Percentiles rank a stretch among this genome's conserved stretches.
Evolutionary conservation across 2,888 invertebrate genomes (phyloP).

Genomic region (Drosophila testacea): DNA sequence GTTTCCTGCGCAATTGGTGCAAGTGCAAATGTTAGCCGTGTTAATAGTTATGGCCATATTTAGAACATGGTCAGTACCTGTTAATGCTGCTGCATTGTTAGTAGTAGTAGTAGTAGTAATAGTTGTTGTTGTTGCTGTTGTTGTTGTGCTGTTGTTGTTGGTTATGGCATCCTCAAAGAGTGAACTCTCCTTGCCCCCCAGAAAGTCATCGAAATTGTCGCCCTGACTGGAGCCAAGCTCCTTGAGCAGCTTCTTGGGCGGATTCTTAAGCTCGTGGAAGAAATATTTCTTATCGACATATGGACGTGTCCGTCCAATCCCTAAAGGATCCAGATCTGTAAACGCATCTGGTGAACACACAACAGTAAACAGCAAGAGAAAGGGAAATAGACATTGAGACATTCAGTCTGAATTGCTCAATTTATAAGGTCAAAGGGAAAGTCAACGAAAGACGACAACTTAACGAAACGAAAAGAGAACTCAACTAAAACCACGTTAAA

Average conservation of each 20-base stretch:
- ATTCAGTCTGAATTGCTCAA: conserved; percentile 65
- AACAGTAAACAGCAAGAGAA: conserved; percentile 77
- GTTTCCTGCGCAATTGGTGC: conserved; percentile 66
- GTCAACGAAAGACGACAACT: conserved; percentile 7
- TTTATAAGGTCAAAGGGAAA: neutral
- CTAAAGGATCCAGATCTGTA: conserved; percentile 96
- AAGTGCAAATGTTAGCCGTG: conserved; percentile 77
- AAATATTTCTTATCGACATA: conserved; percentile 98
- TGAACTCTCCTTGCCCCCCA: conserved; percentile 57
- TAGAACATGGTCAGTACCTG: conserved; percentile 42
- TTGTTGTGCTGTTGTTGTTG: conserved; percentile 45
- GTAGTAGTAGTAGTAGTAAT: conserved; percentile 35
- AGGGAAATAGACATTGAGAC: conserved; percentile 15
- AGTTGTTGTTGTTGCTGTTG: conserved; percentile 26
- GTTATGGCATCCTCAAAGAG: conserved; percentile 58
- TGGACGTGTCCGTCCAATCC: conserved; percentile 95
- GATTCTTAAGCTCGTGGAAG: conserved; percentile 97
- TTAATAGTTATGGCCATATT: conserved; percentile 44
- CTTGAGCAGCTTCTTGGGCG: conserved; percentile 96
- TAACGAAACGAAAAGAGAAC: conserved; percentile 19
- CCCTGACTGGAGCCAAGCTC: conserved; percentile 87
- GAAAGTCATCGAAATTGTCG: conserved; percentile 68
- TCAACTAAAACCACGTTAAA: neutral
- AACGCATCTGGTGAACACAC: conserved; percentile 90
- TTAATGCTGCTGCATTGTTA: conserved; percentile 24